Evolutionary conservation across 2,797 vertebrate species (phyloP).

Genomic region (Eurystomus glaucurus): DNA sequence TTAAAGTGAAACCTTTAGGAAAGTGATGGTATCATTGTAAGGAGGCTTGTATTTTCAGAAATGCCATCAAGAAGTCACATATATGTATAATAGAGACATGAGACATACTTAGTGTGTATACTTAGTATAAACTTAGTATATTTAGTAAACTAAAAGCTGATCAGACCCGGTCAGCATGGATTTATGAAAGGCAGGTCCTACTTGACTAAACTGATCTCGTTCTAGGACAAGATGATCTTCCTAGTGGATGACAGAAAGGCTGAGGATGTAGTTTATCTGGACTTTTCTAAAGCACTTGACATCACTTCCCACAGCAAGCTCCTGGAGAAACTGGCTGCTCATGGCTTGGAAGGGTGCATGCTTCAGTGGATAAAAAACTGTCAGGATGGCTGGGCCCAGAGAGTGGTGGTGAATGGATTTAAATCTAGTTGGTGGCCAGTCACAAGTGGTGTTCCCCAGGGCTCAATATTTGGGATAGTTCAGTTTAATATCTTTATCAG

Average conservation of each 20-base stretch:
- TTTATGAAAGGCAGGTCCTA: not conserved
- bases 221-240: not conserved
- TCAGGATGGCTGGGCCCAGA: no score
- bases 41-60: not conserved
- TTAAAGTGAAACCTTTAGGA: not conserved
- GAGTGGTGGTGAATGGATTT: not conserved
- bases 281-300: not conserved
- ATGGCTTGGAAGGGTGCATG: fast-evolving
- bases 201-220: not conserved
- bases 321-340: not conserved
- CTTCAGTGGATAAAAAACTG: not conserved
- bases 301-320: not conserved
- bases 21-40: not conserved
- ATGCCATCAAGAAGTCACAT: not conserved
- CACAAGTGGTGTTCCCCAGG: not conserved
- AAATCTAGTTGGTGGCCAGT: no score
- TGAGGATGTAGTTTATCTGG: not conserved
- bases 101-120: not conserved
- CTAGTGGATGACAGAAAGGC: not conserved
- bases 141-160: no score
- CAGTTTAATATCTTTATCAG: not conserved
- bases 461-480: not conserved
- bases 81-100: not conserved
- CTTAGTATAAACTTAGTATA: no score
- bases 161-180: not conserved